Percentiles rank a stretch among this genome's conserved stretches.
Conservation (phyloP, 2,888 invertebrate genomes). For the Reticulitermes lucifugus region DNA sequence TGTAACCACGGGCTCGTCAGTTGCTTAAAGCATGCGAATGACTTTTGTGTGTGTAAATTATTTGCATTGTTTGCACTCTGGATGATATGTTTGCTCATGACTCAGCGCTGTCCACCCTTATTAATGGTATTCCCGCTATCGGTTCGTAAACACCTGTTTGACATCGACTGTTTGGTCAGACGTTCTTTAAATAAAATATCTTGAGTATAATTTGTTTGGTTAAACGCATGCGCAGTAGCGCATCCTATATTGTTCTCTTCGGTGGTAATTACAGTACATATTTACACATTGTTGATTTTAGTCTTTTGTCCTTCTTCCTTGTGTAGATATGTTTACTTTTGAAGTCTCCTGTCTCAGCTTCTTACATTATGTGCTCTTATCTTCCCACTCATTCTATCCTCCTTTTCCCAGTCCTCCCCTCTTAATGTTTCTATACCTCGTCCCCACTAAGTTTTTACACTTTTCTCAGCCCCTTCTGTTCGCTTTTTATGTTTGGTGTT, state of each 20-base stretch:
- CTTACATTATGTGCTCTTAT: neutral
- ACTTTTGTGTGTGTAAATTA: too few relatives aligned
- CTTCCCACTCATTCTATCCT: neutral
- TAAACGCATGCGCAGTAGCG: conserved; percentile 10
- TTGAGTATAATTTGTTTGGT: conserved; percentile 27
- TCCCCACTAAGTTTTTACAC: conserved; percentile 17
- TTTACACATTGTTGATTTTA: conserved; percentile 26
- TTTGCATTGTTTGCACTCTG: too few relatives aligned
- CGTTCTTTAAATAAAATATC: conserved; percentile 22
- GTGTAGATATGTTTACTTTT: conserved; percentile 27
- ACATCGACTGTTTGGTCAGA: conserved; percentile 26
- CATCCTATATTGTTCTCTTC: neutral
- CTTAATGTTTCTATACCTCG: too few relatives aligned
- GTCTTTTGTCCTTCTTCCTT: neutral
- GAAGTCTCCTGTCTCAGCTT: neutral
- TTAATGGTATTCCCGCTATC: too few relatives aligned
- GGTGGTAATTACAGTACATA: conserved; percentile 29
- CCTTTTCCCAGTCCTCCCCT: neutral
- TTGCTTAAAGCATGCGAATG: too few relatives aligned
- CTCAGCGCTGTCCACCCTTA: too few relatives aligned
- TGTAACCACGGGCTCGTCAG: too few relatives aligned
- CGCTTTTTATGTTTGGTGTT: conserved; percentile 36
- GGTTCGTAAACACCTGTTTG: neutral
- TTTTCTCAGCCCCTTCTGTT: conserved; percentile 15
- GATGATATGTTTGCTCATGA: too few relatives aligned